Base-by-base conservation (phyloP, 1,140 invertebrate genomes). In the Drosophila lini region DNA sequence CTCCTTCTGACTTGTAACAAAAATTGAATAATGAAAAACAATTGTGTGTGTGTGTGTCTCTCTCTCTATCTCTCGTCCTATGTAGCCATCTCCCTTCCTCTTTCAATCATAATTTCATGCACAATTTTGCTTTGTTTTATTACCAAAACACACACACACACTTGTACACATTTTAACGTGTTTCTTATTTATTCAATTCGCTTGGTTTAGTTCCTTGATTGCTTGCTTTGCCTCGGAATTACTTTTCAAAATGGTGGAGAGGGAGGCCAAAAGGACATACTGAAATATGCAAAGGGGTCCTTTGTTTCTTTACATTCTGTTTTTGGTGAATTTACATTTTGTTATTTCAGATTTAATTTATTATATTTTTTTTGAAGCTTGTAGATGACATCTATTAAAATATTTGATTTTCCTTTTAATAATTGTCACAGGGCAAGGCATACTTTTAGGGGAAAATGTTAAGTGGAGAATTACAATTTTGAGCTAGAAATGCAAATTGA, bases 1-100 rank as follows among this genome's bases (percentile, higher is more conserved):
- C 48, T 58, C 63, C 63, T 68, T 71, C 62, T 68, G 52, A 31
- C 63, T 83, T 80, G 89, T 78, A 70, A 81, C 80, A 89, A 81
- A 89, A 89, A 89, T 89, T 89, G 78, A 89, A 89, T 89, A 89
- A 89, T 89, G 84, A 89, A 89, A 89, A 89, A 89, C 84, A 89
- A 89, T 89, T 89, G 84, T 81, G 84, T 84, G 84, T 65, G 63
- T 86, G 44, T 80, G 71, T 56, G 45, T 81, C 64, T 25, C 40
- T 59, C 64, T 50, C 62, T 62, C 73, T 78, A 55, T 25, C 38
- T 53, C 59, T 52, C 68, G 16, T 32, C 11, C 40, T 38, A 45
- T 28, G n/a, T 47, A 13, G 52, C 71, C 34, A 19, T 69, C 38
- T 61, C 36, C 47, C 60, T 58, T 5, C 25, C 45, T 34, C 48